Percentiles rank a stretch among this genome's conserved stretches.
Evolutionary conservation across 23 tunicate genomes (phyloP).

Genomic region (Halocynthia roretzi): DNA sequence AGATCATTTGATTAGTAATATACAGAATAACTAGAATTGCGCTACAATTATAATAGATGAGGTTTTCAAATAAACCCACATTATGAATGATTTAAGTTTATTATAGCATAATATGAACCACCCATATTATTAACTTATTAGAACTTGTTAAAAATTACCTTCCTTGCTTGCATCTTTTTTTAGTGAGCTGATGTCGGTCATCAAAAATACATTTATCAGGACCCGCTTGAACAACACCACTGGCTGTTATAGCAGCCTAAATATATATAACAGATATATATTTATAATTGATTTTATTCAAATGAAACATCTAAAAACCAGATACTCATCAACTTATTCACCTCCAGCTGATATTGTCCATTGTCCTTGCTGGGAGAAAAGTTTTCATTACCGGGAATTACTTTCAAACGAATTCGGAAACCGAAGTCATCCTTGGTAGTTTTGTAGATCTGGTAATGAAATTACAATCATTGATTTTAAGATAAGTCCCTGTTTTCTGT

Average conservation of each 20-base stretch:
- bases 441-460: slow-evolving; percentile 8
- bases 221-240: slow-evolving; percentile 17
- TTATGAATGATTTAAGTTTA: neutral
- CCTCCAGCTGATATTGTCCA: neutral
- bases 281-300: neutral
- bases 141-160: neutral
- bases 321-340: neutral
- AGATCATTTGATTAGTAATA: neutral
- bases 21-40: neutral
- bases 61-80: neutral
- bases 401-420: slow-evolving; percentile 13
- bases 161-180: slow-evolving; percentile 10
- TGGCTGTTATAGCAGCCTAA: neutral
- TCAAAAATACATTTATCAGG: slow-evolving; percentile 16
- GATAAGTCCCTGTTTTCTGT: neutral
- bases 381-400: slow-evolving; percentile 19
- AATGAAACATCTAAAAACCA: neutral
- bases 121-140: too few relatives aligned
- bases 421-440: slow-evolving; percentile 9
- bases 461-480: neutral
- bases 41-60: neutral
- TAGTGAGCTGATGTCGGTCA: slow-evolving; percentile 2
- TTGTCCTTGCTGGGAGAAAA: neutral
- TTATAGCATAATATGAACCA: too few relatives aligned
- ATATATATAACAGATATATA: neutral